Base-by-base conservation (phyloP, 1,140 invertebrate genomes). In the Papilio helenus region DNA sequence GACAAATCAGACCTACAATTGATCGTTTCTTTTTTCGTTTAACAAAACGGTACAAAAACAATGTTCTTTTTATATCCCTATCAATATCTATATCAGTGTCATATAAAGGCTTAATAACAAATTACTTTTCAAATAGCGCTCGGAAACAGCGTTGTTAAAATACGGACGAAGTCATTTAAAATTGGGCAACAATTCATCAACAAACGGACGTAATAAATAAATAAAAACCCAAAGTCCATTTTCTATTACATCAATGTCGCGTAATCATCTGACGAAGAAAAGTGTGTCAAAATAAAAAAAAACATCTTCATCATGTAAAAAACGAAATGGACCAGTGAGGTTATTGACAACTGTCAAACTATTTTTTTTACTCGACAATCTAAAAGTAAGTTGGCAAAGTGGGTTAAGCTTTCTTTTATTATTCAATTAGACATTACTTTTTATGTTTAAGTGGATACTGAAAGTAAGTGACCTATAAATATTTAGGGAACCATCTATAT, bases 211-310 rank as follows among this genome's bases (percentile, higher is more conserved):
- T 44, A 46, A 23, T 44, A 44, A 44, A 46, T 49, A 42, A 44
- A 72, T 71, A 81, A 81, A 82, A 85, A 82, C 58, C 73, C 26
- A 79, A 81, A 79, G 46, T 81, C 44, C 72, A 79, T 85, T 83
- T 86, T 84, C 76, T 83, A 88, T 91, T 91, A 87, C 87, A 88
- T 87, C 87, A 87, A 18, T 79, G 71, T 88, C 81, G 88, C 85
- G 89, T 89, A 91, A 92, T 86, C 80, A 87, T 85, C 83, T 83
- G 86, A 87, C 81, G 82, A 81, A 83, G 79, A 83, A 88, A 91
- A 91, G 83, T 90, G 87, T 90, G 91, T 86, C 90, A 90, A 85
- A 79, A 88, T 79, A 39, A 39, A 78, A 86, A 79, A 89, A 86
- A 88, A 88, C 85, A 72, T 84, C 55, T 79, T 83, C 44, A 55